Evolutionary conservation across 2,113 vertebrate species (phyloP), one percentile per base, ranked within the genome.

Genomic region (Campylomormyrus tamandua): DNA sequence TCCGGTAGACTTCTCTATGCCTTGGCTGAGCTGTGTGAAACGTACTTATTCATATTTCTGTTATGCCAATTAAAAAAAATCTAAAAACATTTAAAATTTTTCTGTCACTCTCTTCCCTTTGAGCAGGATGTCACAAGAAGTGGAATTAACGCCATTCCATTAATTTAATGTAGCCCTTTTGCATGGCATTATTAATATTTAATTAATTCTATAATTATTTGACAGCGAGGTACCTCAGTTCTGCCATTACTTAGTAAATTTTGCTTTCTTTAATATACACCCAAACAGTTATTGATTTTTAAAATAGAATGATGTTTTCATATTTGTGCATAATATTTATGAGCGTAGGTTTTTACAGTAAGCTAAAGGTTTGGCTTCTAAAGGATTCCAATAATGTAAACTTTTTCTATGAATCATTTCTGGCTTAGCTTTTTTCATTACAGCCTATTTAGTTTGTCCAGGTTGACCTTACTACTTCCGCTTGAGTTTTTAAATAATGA

Each of bases 341-440:
- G 42, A 21, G 31, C 7, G 1, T 46, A 83, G 7, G 21, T 8
- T 2, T 83, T 42, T 46, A 83, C 42, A 39, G 27, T 39, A 35
- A 80, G 74, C 10, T 15, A 35, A 87, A 56, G 19, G 50, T 21
- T 62, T 62, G 87, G 31, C 50, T 24, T 31, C 74, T 80, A 31
- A 83, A 49, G 19, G 35, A 89, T 89, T 77, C 66, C n/a, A 77
- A 77, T 80, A 80, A 77, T 48, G 66, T 89, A 89, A 80, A 74
- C 42, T 77, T 27, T 74, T 89, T 10, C 17, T 15, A 42, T 27
- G 15, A 50, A 77, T 42, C 56, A 62, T 66, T 15, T 35, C 27
- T 77, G 31, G 31, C 27, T 35, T 39, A 39, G 1, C 31, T 31
- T 74, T 13, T 31, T 15, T 74, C 11, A 74, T 74, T 77, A 77